Evolutionary conservation across 1,140 invertebrate genomes (phyloP), one percentile per base, ranked within the genome.

Genomic region (Dysdera silvatica): DNA sequence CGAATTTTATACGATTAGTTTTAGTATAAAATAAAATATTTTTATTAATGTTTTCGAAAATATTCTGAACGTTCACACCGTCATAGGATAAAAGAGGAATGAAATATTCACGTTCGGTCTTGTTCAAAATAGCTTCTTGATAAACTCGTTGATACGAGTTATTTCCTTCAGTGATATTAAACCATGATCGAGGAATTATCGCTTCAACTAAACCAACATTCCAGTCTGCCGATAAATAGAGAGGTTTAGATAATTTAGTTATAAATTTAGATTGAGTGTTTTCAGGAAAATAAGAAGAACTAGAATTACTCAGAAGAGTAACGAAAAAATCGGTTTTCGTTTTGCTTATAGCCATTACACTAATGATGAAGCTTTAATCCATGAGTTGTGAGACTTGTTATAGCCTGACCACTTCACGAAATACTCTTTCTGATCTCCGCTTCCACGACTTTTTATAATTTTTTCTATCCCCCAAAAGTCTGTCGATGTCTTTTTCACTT

Each of bases 361-460:
- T n/a, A n/a, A n/a, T n/a, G n/a, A n/a, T 52, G 23, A 16, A 4
- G 16, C 33, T 31, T 52, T 60, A 14, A 60, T 28, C 58, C 58
- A 60, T 4, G 32, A 40, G 43, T 60, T 60, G 26, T 40, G 43
- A 0, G 26, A 24, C 14, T 10, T 18, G 31, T 35, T 24, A 52
- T 51, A 60, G n/a, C 57, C 48, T 51, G 37, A 40, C 57, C 57
- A 60, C 47, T 52, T 60, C 10, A 60, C 57, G 3, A 60, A 60
- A 60, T 51, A 52, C 52, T 60, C 57, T 26, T 52, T 60, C 5
- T 49, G 31, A 18, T 20, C 18, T 0, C 47, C 57, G 1, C 14
- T 14, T 3, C 45, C 45, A 35, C 31, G 32, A 0, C 32, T 51
- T 60, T 48, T 49, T 18, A 60, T 2, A 10, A 60, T 28, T 16